Percentiles rank a stretch among this genome's conserved stretches.
These are phyloP conservation scores for Emys orbicularis DNA, from an alignment of 2,797 vertebrate species.

Conservation along the genomic window DNA sequence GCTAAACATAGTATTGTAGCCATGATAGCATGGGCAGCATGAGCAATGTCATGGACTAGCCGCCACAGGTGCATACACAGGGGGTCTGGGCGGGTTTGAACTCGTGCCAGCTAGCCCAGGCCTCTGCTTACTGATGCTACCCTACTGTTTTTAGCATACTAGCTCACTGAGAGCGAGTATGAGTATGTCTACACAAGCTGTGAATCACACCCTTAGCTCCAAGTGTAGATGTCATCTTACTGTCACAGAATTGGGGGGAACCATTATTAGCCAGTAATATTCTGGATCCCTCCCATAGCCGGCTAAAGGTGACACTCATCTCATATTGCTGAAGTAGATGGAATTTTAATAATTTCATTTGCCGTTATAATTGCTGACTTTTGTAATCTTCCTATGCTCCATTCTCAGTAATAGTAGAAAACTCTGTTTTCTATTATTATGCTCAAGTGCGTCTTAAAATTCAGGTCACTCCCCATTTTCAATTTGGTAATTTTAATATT, in stretches of 20 bases:
- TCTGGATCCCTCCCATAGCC: not conserved
- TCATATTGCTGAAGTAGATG: not conserved
- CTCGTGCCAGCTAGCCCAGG: not conserved
- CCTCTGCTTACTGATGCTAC: not conserved
- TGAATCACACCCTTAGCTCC: not conserved
- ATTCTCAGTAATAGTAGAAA: not conserved
- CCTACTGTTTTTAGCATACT: not conserved
- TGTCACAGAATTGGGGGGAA: not conserved
- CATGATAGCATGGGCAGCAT: not conserved
- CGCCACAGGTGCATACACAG: rapidly evolving
- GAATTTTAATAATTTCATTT: conserved; percentile 16
- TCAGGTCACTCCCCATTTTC: not conserved
- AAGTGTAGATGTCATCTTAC: not conserved
- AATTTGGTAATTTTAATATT: conserved; percentile 24
- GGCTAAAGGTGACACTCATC: not conserved
- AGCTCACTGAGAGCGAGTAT: not conserved
- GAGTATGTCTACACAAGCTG: not conserved
- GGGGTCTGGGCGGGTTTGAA: not conserved
- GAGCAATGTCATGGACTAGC: not conserved
- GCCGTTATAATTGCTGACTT: not conserved
- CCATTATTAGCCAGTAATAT: not conserved
- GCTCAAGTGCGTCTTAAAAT: conserved; percentile 41
- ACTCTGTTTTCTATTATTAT: not conserved
- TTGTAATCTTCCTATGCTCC: not conserved
- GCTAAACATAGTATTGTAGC: no score